Base-by-base conservation (phyloP, 2,888 invertebrate genomes). In the Erebia palarica region DNA sequence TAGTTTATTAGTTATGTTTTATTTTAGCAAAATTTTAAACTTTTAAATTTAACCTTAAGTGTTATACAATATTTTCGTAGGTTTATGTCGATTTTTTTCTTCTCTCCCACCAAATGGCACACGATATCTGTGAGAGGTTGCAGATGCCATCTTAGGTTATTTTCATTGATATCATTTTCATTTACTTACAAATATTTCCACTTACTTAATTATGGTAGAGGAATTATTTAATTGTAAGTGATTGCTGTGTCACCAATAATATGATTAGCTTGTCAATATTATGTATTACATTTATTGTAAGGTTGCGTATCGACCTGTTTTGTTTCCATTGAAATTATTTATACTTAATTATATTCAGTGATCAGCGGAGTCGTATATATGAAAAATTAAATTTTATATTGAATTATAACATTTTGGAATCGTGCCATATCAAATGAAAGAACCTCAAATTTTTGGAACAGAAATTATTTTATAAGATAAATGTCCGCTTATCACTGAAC, bases 1-100 rank as follows among this genome's bases (percentile, higher is more conserved):
- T 92, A 92, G 90, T 92, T 93, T 92, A 92, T 93, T 93, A 92
- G 91, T 92, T 93, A 91, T 90, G 92, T 92, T 93, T 92, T 92
- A 92, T 92, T 93, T 93, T 92, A 92, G 92, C 90, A 90, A 93
- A 93, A 92, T 92, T 93, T 93, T 92, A 86, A 92, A 90, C 87
- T 71, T 73, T 73, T 71, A 73, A 75, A 68, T 69, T 71, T 92
- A 75, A 90, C 87, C 87, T 87, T 92, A 92, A 92, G 92, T 92
- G 92, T 93, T 93, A 91, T 89, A 89, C 88, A 88, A 91, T 91
- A 89, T 90, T 90, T 90, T 90, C 82, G 85, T 92, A 90, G 89
- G 85, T 91, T 91, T 91, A 89, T 87, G 86, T 84, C 85, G 84
- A 86, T 87, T 68, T 68, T 87, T 90, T 91, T 86, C 85, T 90